Conservation (phyloP, 2,888 invertebrate genomes). For the Azorinus chamasolen region DNA sequence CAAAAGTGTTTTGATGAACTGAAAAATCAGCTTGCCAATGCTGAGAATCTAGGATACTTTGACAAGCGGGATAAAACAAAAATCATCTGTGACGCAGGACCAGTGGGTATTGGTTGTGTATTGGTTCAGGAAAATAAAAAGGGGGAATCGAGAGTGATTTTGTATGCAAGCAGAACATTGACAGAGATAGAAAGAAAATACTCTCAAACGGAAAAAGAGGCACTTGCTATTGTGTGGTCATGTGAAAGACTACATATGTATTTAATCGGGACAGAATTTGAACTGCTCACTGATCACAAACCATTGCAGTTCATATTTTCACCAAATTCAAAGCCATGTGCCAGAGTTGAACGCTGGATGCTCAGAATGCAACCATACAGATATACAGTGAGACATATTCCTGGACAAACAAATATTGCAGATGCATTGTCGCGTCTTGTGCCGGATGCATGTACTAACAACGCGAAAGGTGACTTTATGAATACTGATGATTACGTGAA, state of each 20-base stretch:
- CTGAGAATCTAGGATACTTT: conserved; percentile 30
- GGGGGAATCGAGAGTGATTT: conserved; percentile 30
- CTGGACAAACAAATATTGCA: conserved; percentile 44
- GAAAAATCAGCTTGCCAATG: conserved; percentile 30
- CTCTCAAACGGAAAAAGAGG: no score
- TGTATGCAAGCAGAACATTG: conserved; percentile 55
- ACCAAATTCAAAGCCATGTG: conserved; percentile 67
- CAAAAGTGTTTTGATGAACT: conserved; percentile 29
- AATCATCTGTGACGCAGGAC: conserved; percentile 47
- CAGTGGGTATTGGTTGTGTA: conserved; percentile 58
- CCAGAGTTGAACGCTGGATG: conserved; percentile 73
- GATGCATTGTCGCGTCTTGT: conserved; percentile 56
- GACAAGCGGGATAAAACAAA: conserved; percentile 29
- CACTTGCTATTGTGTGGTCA: no score
- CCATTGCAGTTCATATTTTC: conserved; percentile 70
- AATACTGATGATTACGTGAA: conserved; percentile 26
- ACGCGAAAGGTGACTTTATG: no score
- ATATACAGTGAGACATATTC: conserved; percentile 47
- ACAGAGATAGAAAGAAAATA: conserved; percentile 40
- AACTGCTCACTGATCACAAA: conserved; percentile 74
- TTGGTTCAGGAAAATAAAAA: conserved; percentile 45
- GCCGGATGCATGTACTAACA: no score
- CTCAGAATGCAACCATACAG: conserved; percentile 63
- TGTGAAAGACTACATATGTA: no score
- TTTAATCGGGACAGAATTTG: conserved; percentile 65